Base-by-base conservation (phyloP, 2,113 vertebrate species). In the Sinocyclocheilus rhinocerous region DNA sequence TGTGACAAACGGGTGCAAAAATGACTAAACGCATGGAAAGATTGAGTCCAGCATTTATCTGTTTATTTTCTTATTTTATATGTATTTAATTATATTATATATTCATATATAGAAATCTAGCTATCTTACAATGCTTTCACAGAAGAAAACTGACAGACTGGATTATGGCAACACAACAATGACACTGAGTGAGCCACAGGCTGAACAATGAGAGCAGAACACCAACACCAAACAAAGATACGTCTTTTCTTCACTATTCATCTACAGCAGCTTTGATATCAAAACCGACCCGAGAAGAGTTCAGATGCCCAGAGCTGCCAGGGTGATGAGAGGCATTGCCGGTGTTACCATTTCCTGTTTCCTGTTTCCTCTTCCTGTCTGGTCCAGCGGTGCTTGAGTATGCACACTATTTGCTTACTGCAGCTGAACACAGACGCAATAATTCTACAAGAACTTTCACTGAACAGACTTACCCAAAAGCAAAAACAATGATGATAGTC, bases 41-140 rank as follows among this genome's bases (percentile, higher is more conserved):
- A 33, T 72, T 59, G 48, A 65, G 61, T 69, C 85, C 57, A 80
- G 72, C 48, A 81, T 88, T 73, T 89, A 82, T 83, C 24, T 61
- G 8, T 87, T 86, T 91, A 88, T 90, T 87, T 91, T 87, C 86
- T 86, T 89, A 85, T 84, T 85, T 84, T 87, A 86, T 88, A 92
- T 93, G 89, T 91, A 91, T 87, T 92, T 93, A 90, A 91, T 93
- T 59, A 88, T 89, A 90, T 90, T 89, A 90, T 90, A 90, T 91
- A 89, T 86, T 24, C 92, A 90, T 90, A 89, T 91, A 91, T 89
- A 89, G 87, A 93, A 88, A 91, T 90, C 92, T 86, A 88, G 61
- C 87, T 93, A 93, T 80, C 90, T 88, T 92, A 91, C 85, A 90
- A 85, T 92, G 89, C 84, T 91, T 93, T 93, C 90, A 92, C 90